Base-by-base conservation (phyloP, 2,113 vertebrate species). In the Phyllostomus discolor region DNA sequence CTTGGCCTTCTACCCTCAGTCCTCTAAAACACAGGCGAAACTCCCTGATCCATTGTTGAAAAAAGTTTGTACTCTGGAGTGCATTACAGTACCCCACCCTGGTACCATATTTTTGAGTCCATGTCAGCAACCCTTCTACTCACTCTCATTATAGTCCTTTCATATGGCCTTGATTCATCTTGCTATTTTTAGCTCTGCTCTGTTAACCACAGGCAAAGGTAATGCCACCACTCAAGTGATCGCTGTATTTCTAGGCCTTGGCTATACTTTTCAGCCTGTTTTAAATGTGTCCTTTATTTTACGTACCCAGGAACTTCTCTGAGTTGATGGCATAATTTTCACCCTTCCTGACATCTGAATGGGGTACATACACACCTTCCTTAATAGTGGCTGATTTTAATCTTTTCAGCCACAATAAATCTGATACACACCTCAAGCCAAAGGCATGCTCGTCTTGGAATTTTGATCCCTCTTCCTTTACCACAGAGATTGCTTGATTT, bases 361-460 rank as follows among this genome's bases (percentile, higher is more conserved):
- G 43, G 16, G 10, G 57, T 91, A 31, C 54, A 83, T 91, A 79
- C 19, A 52, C 85, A 62, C 35, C 88, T 5, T 97, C 90, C 86
- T 86, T 97, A 97, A 67, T 88, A 72, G 76, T 78, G 75, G 54
- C 54, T 95, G 94, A 95, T 97, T 98, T 98, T 97, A 95, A 97
- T 98, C 94, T 97, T 98, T 87, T 94, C 1, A 5, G 16, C 94
- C 50, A 94, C 86, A 95, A 81, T 98, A 97, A 98, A 98, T 98
- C 88, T 98, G 92, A 43, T 82, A 96, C 80, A 93, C 82, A 64
- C 43, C 48, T 98, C 64, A 97, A 97, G 79, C 88, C 90, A 94
- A 0, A 89, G 59, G 14, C 48, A 22, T 97, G 59, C 24, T 98
- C 24, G 82, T 97, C 76, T 97, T 97, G 78, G 89, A 97, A 78